Conservation (phyloP, 2,113 vertebrate species). For the Epinephelus moara region DNA sequence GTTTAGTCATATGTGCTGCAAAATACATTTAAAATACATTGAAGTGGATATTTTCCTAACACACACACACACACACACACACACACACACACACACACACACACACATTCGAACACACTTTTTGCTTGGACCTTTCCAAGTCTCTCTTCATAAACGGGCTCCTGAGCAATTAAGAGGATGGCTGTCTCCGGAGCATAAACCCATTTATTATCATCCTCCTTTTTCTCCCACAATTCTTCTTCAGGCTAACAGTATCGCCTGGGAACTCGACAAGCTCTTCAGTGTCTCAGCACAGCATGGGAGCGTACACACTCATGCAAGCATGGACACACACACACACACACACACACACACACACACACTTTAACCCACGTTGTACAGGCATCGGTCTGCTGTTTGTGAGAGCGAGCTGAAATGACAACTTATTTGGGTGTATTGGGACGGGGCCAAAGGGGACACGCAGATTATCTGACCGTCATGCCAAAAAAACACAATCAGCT, state of each 20-base stretch:
- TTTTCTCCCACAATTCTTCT: slow-evolving; percentile 59
- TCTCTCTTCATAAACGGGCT: slow-evolving; percentile 53
- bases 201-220: slow-evolving; percentile 61
- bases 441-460: slow-evolving; percentile 9
- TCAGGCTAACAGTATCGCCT: slow-evolving; percentile 53
- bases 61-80: neutral
- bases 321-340: slow-evolving; percentile 7
- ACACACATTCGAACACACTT: neutral
- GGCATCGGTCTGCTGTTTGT: neutral
- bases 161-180: slow-evolving; percentile 70
- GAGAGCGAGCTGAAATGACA: slow-evolving; percentile 23
- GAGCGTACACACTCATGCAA: neutral
- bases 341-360: slow-evolving; percentile 13
- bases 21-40: slow-evolving; percentile 1
- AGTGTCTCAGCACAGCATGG: neutral
- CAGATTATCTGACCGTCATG: slow-evolving; percentile 30
- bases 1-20: neutral
- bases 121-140: slow-evolving; percentile 29
- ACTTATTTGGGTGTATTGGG: slow-evolving; percentile 23
- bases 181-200: slow-evolving; percentile 57
- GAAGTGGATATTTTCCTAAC: slow-evolving; percentile 2
- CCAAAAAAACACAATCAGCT: slow-evolving; percentile 13
- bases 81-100: neutral
- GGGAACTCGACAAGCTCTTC: slow-evolving; percentile 54
- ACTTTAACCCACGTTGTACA: neutral